Evolutionary conservation across 2,888 invertebrate genomes (phyloP), one percentile per base, ranked within the genome.

Genomic region (Rotaria magnacalcarata): DNA sequence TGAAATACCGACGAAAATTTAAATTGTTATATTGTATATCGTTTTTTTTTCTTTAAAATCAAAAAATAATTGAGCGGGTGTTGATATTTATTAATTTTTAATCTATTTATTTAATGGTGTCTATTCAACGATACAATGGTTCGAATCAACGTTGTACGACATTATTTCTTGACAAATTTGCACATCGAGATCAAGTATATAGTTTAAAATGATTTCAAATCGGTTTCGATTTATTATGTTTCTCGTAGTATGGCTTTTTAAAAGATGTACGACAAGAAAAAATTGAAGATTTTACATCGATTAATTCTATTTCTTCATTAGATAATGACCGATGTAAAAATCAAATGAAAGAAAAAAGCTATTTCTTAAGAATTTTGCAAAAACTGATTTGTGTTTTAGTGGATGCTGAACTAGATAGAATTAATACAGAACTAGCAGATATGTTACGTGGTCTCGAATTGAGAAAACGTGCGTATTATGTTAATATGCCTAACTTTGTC

Each of bases 391-490:
- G 0, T 47, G 2, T 47, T 80, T 43, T n/a, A 80, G 80, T 11
- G 2, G 80, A 80, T 80, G 14, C 6, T 47, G 80, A 80, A 47
- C 47, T 80, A n/a, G 80, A 80, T 80, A 43, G 47, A 24, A 80
- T 80, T 8, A 80, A 80, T 80, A 47, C 24, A 1, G 11, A 80
- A 47, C 21, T 80, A 47, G n/a, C 43, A 10, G 80, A 80, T 24
- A 80, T 80, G 24, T 80, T 80, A 80, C 80, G 80, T 47, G 80
- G 80, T n/a, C 21, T 80, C 0, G 80, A 80, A 80, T n/a, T 80
- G 21, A 43, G 80, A 80, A 80, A 80, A 47, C 80, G 80, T 80
- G 80, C 80, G 21, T 80, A 80, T 47, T 80, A 47, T 80, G 80
- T 80, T 47, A 80, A 80, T 47, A 47, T 80, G 47, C 80, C 80